Evolutionary conservation across 2,113 vertebrate species (phyloP).

Genomic region (Centropristis striata): DNA sequence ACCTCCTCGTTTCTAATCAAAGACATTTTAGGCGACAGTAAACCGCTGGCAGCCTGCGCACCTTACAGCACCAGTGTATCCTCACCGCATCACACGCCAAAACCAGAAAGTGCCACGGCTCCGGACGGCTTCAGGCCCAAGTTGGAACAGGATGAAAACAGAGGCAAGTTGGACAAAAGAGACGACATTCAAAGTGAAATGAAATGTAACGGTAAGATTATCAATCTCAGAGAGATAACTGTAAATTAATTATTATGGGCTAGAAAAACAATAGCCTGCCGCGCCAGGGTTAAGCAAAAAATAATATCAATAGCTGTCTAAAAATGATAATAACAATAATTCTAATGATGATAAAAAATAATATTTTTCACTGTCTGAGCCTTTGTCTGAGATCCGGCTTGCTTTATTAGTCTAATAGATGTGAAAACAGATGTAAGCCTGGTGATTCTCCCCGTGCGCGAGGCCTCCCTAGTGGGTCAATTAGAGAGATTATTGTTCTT

Average conservation of each 20-base stretch:
- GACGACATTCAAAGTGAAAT: conserved; percentile 92
- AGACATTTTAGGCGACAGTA: conserved; percentile 99
- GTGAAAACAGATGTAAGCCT: conserved; percentile 94
- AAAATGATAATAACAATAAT: neutral
- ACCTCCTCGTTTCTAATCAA: conserved; percentile 99
- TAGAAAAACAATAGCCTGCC: neutral
- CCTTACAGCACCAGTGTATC: conserved; percentile 97
- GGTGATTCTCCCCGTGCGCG: conserved; percentile 87
- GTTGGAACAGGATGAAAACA: conserved; percentile 93
- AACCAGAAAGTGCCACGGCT: conserved; percentile 89
- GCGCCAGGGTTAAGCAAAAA: neutral
- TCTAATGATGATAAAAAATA: neutral
- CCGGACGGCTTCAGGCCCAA: conserved; percentile 96
- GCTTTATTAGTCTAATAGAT: conserved; percentile 90
- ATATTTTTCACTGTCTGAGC: neutral
- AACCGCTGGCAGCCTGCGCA: conserved; percentile 97
- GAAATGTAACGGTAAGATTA: conserved; percentile 94
- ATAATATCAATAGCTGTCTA: neutral
- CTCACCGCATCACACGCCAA: conserved; percentile 94
- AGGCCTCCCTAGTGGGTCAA: conserved; percentile 99
- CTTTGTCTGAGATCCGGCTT: conserved; percentile 27
- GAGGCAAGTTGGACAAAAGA: conserved; percentile 93
- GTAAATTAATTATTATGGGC: neutral
- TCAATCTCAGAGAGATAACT: neutral
- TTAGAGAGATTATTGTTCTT: conserved; percentile 99